Evolutionary conservation across 2,113 vertebrate species (phyloP), one percentile per base, ranked within the genome.

Genomic region (Micromys minutus): DNA sequence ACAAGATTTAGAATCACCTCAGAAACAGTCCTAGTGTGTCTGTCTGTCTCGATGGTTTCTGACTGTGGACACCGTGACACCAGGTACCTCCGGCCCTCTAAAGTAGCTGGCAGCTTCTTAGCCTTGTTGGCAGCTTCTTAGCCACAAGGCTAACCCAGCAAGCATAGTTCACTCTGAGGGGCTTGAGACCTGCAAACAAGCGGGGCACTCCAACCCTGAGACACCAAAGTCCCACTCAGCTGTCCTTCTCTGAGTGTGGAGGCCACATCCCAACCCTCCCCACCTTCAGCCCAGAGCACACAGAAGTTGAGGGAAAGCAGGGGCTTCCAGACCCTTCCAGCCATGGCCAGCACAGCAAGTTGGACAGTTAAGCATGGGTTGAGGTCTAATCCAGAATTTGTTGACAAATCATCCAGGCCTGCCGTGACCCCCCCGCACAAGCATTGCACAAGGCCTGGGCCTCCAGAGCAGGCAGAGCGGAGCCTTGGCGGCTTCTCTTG

Each of bases 331-430:
- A 19, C 16, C 3, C 71, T 63, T n/a, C 47, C 24, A 10, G 0
- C 55, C 5, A 11, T 11, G 7, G 1, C 52, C n/a, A 5, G 0
- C 10, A 8, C 13, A 0, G 45, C 5, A 13, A 50, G 5, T 34
- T 80, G 75, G 63, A 57, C 0, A 4, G 29, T 15, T 10, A 47
- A 67, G 67, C 65, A 67, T 22, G 55, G 31, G 72, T 42, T 91
- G 24, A 72, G 77, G 42, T 57, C 13, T 2, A 52, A 59, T 15
- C 10, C 63, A 84, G 59, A 0, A 9, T 31, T 59, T 71, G 21
- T 42, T 86, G 76, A 90, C 45, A 52, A 63, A 71, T 55, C 9
- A 11, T 50, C 63, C 42, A n/a, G 71, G 36, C 67, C 85, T 34
- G 59, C 72, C 75, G 61, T 7, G 22, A 55, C 77, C 26, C 76